phyloP scores from a whole-genome alignment of 2,888 invertebrate genomes.

The Aleiodes testaceus region DNA sequence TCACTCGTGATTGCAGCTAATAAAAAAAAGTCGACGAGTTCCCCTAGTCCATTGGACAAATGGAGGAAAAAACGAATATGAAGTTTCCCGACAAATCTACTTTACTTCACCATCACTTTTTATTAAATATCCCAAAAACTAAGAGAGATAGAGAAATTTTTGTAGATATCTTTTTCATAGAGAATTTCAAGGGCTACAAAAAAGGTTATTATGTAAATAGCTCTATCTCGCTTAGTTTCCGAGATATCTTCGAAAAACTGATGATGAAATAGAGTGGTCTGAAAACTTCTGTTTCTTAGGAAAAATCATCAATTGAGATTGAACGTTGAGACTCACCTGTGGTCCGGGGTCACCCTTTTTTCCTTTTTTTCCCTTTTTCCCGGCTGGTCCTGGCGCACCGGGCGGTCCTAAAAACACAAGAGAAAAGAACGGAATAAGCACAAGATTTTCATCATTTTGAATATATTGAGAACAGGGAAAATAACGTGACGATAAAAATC shows the following conservation, averaged over 20 bases:
- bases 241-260: too few species aligned
- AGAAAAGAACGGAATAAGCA: conserved; percentile 14
- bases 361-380: conserved; percentile 91
- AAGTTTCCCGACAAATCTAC: too few species aligned
- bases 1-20: conserved; percentile 28
- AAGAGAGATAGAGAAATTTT: too few species aligned
- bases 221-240: too few species aligned
- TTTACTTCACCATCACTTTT: too few species aligned
- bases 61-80: too few species aligned
- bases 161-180: too few species aligned
- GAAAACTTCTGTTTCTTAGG: too few species aligned
- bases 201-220: too few species aligned
- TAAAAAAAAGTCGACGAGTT: conserved; percentile 45
- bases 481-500: conserved; percentile 28
- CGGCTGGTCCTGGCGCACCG: conserved; percentile 88
- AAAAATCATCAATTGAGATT: conserved; percentile 24
- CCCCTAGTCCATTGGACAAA: conserved; percentile 21
- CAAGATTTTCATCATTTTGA: not conserved
- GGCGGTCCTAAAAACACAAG: conserved; percentile 76
- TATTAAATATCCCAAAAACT: too few species aligned
- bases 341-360: conserved; percentile 88
- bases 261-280: too few species aligned
- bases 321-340: conserved; percentile 78
- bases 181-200: too few species aligned
- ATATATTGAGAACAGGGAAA: not conserved